phyloP scores from a whole-genome alignment of 2,888 invertebrate genomes.

The Brassicogethes aeneus region DNA sequence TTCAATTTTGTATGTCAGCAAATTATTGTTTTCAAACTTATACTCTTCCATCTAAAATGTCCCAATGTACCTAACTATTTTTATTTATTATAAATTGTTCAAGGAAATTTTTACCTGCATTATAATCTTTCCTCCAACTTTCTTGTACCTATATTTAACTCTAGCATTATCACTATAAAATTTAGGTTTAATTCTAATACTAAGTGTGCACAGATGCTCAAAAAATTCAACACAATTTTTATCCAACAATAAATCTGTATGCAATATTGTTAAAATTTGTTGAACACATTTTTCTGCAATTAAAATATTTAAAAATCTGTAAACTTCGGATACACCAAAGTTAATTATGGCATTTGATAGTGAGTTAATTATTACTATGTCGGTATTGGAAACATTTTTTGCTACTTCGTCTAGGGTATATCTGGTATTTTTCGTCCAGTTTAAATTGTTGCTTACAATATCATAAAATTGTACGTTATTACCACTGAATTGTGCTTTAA shows the following conservation, averaged over 20 bases:
- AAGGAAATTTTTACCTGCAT: constrained; percentile 32
- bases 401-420: constrained; percentile 17
- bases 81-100: too few species aligned
- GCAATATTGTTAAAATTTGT: constrained; percentile 35
- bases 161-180: constrained; percentile 31
- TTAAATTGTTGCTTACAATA: constrained; percentile 23
- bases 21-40: constrained; percentile 33
- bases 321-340: constrained; percentile 26
- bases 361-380: constrained; percentile 32
- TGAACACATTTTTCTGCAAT: constrained; percentile 14
- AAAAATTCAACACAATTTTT: constrained; percentile 39
- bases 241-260: constrained; percentile 44
- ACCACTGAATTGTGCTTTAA: constrained; percentile 10
- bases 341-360: constrained; percentile 28
- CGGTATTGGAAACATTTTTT: constrained; percentile 15
- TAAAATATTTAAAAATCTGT: constrained; percentile 25
- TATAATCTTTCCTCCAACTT: constrained; percentile 44
- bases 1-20: constrained; percentile 29
- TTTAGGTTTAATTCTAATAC: constrained; percentile 35
- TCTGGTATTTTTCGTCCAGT: constrained; percentile 14
- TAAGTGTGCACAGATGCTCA: constrained; percentile 39
- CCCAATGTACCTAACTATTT: constrained; percentile 3
- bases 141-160: constrained; percentile 41
- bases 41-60: constrained; percentile 31
- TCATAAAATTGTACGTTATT: constrained; percentile 19